These are phyloP conservation scores for Pristiophorus japonicus DNA, from an alignment of 2,113 vertebrate genomes.

Conservation along the genomic window DNA sequence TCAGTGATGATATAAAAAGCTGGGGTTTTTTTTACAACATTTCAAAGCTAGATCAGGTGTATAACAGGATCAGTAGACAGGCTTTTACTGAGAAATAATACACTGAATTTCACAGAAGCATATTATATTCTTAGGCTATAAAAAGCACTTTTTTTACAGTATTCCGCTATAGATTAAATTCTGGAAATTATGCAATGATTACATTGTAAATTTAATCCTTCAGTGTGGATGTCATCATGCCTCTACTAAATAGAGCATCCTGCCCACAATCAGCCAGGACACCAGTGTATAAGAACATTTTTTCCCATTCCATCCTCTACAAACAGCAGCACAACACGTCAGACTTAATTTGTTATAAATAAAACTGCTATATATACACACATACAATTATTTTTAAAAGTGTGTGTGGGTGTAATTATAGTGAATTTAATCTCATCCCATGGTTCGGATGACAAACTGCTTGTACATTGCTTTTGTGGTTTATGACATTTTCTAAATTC, in stretches of 20 bases:
- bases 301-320: neutral
- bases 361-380: neutral
- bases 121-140: neutral
- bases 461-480: neutral
- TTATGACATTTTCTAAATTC: neutral
- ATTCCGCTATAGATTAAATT: neutral
- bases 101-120: neutral
- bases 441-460: neutral
- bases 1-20: neutral
- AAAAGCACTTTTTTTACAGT: neutral
- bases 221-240: neutral
- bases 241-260: neutral
- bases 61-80: neutral
- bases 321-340: conserved; percentile 15
- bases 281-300: neutral
- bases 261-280: conserved; percentile 13
- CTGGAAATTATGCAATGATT: neutral
- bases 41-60: neutral
- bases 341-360: conserved; percentile 34
- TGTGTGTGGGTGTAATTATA: neutral
- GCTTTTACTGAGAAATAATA: conserved; percentile 24
- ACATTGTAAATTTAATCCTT: conserved; percentile 25
- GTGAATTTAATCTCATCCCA: neutral
- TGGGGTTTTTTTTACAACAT: neutral
- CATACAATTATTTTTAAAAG: neutral